Evolutionary conservation across 2,888 invertebrate species (phyloP), one percentile per base, ranked within the genome.

Genomic region (Odontothrips loti): DNA sequence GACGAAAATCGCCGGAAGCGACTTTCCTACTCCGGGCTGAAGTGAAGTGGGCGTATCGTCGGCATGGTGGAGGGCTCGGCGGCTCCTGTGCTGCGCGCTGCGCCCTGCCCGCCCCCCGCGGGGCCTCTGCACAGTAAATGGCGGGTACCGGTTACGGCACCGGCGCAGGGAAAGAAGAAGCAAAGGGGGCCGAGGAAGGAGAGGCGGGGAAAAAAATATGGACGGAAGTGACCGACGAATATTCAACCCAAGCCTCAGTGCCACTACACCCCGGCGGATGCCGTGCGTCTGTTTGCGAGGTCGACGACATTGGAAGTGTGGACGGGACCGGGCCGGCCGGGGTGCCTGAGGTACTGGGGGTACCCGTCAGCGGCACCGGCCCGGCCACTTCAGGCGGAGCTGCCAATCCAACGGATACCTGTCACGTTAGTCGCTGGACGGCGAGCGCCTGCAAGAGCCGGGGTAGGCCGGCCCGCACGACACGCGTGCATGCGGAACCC

Each of bases 1-100:
- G 68, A 75, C 68, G 68, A 75, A 75, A 75, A 75, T 75, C 68
- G 68, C 68, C 68, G 68, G 68, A 75, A 75, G 68, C 68, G 27
- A 75, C 68, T 75, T 75, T 75, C 68, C 68, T 58, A 58, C 68
- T 23, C 27, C 23, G 58, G 15, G 58, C 58, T 58, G 58, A 17
- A 15, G 58, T 27, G 23, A 27, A 75, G 68, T 75, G 68, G 68
- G 68, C 68, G 27, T 9, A 27, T 12, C 68, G 68, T 11, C 34
- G 68, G 58, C 58, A 15, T 15, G 58, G 58, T 4, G 34, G 15
- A 51, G 20, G 51, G 51, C 51, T 3, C 58, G 15, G 58, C 58
- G 58, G 58, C 58, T 58, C 58, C 58, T 58, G 58, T 58, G 58
- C 58, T 20, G 17, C 58, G 58, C 12, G 1, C 51, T 1, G 2